Evolutionary conservation across 1,140 invertebrate genomes (phyloP).

Genomic region (Colletes latitarsis): DNA sequence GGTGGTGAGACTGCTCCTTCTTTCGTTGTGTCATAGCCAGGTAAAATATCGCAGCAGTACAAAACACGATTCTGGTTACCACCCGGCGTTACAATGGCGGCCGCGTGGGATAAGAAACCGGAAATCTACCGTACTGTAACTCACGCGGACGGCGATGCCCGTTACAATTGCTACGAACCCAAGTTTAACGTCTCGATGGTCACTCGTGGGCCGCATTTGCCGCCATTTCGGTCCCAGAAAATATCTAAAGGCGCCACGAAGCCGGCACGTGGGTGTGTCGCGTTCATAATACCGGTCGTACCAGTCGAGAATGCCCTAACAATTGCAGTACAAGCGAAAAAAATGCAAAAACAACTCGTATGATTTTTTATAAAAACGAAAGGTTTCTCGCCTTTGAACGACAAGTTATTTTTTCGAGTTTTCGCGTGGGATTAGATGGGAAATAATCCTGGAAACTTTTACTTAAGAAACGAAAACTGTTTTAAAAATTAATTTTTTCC

Average conservation of each 20-base stretch:
- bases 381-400: too few species aligned
- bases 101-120: constrained; percentile 75
- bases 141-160: constrained; percentile 58
- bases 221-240: constrained; percentile 15
- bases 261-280: constrained; percentile 29
- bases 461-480: too few species aligned
- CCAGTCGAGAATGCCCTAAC: too few species aligned
- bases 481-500: too few species aligned
- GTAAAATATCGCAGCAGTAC: constrained; percentile 69
- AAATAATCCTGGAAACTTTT: too few species aligned
- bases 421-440: too few species aligned
- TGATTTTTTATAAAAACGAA: too few species aligned
- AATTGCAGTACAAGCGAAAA: too few species aligned
- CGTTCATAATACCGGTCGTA: neutral
- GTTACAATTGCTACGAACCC: constrained; percentile 63
- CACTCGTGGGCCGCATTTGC: constrained; percentile 26
- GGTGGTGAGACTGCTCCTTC: constrained; percentile 39
- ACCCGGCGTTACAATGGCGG: constrained; percentile 53
- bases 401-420: too few species aligned
- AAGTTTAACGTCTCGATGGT: constrained; percentile 26
- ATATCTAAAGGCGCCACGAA: constrained; percentile 34
- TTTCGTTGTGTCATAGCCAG: constrained; percentile 56
- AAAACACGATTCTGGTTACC: constrained; percentile 63
- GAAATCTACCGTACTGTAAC: constrained; percentile 67
- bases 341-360: too few species aligned